Conservation (phyloP, 2,113 vertebrate species). For the Aleadryas rufinucha region DNA sequence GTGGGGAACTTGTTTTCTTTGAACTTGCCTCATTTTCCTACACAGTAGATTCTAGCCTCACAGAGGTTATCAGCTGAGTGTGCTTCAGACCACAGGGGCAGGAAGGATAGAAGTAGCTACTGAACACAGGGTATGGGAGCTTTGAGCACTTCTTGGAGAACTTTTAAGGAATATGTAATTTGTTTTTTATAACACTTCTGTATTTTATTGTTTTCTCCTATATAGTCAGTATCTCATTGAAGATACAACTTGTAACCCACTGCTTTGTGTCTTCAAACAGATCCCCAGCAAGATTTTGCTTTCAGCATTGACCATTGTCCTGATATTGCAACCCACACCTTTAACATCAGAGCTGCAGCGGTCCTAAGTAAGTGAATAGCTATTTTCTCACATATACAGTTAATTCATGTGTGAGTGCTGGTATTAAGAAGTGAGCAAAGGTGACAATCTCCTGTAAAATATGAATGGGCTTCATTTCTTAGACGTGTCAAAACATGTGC, state of each 20-base stretch:
- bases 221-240: not conserved
- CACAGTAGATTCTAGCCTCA: not conserved
- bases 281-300: conserved; percentile 72
- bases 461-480: not conserved
- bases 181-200: not conserved
- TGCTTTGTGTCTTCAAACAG: conserved; percentile 51
- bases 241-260: not conserved
- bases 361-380: conserved; percentile 70
- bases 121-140: not conserved
- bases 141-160: not conserved
- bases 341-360: conserved; percentile 51
- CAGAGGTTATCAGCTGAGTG: not conserved
- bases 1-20: not conserved
- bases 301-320: conserved; percentile 68
- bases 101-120: not conserved
- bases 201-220: not conserved
- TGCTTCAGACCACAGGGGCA: not conserved
- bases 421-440: not conserved
- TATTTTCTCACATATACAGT: not conserved
- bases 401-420: not conserved
- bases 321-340: not conserved
- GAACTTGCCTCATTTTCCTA: not conserved
- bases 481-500: not conserved
- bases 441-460: not conserved
- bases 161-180: not conserved